Percentiles rank a stretch among this genome's conserved stretches.
Conservation (phyloP, 2,888 invertebrate genomes). For the Pristionchus exspectatus region DNA sequence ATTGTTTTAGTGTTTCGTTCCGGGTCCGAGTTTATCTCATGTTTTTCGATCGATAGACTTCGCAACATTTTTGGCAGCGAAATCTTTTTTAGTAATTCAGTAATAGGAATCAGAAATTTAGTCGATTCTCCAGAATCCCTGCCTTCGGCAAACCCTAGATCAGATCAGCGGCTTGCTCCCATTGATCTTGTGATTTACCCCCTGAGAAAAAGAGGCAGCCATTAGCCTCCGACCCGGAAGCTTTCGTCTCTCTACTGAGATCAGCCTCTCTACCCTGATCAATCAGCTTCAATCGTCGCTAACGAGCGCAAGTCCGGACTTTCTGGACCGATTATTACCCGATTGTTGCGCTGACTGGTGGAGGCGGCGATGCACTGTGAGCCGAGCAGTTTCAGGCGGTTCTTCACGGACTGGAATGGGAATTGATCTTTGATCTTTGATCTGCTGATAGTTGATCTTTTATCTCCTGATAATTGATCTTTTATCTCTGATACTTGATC, state of each 20-base stretch:
- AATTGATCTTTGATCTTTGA: slow-evolving; percentile 24
- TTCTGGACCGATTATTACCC: not conserved
- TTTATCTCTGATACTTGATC: slow-evolving; percentile 27
- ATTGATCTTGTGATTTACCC: not conserved
- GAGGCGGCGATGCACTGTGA: slow-evolving; percentile 2
- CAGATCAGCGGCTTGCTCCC: not conserved
- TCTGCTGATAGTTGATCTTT: slow-evolving; percentile 1
- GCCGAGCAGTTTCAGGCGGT: not conserved
- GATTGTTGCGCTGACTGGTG: not conserved
- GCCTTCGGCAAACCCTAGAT: not conserved
- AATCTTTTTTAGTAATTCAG: too few species aligned
- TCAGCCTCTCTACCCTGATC: slow-evolving; percentile 15
- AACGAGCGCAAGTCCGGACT: not conserved
- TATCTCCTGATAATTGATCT: not conserved
- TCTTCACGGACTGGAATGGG: not conserved
- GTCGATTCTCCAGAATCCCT: too few species aligned
- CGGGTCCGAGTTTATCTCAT: not conserved
- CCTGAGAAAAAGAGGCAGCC: not conserved
- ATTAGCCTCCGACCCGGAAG: not conserved
- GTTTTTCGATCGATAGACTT: not conserved
- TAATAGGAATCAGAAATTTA: too few species aligned
- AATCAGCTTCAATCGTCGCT: not conserved
- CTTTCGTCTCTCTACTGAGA: not conserved
- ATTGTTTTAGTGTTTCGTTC: not conserved
- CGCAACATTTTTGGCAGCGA: not conserved